phyloP scores from a whole-genome alignment of 2,888 invertebrate genomes.

The Luperina testacea region DNA sequence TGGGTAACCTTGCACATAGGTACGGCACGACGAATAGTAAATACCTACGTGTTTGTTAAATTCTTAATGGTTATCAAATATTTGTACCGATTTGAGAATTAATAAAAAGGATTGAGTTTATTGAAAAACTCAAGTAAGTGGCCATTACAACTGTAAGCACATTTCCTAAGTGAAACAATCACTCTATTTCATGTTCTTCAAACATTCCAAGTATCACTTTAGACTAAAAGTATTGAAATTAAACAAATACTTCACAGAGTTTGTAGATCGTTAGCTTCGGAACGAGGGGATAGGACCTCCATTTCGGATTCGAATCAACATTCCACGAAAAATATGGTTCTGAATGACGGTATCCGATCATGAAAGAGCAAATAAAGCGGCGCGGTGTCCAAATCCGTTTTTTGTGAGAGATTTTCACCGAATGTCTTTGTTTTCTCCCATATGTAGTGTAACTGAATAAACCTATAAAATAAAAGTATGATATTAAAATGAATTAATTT shows the following conservation, averaged over 20 bases:
- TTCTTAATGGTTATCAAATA: slow-evolving; percentile 17
- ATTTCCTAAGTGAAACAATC: slow-evolving; percentile 12
- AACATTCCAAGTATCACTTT: slow-evolving; percentile 50
- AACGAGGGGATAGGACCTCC: slow-evolving; percentile 39
- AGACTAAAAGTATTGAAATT: slow-evolving; percentile 54
- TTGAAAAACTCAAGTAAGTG: slow-evolving; percentile 22
- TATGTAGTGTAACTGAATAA: too few relatives aligned
- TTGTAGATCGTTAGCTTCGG: slow-evolving; percentile 49
- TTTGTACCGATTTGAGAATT: background rate
- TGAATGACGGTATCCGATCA: slow-evolving; percentile 49
- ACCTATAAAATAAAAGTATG: slow-evolving; percentile 2
- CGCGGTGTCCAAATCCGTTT: slow-evolving; percentile 26
- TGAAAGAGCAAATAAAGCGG: slow-evolving; percentile 55
- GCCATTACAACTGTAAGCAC: slow-evolving; percentile 22
- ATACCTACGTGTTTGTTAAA: background rate
- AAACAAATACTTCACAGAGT: slow-evolving; percentile 54
- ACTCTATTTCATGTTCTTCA: slow-evolving; percentile 20
- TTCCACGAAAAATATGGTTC: slow-evolving; percentile 57
- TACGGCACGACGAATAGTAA: background rate
- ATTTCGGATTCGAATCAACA: slow-evolving; percentile 52
- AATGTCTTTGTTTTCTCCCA: background rate
- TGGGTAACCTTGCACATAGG: background rate
- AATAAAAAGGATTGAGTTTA: slow-evolving; percentile 11
- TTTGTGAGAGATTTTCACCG: background rate
- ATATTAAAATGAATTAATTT: slow-evolving; percentile 23